Evolutionary conservation across 2,113 vertebrate species (phyloP), one percentile per base, ranked within the genome.

Genomic region (Caloenas nicobarica): DNA sequence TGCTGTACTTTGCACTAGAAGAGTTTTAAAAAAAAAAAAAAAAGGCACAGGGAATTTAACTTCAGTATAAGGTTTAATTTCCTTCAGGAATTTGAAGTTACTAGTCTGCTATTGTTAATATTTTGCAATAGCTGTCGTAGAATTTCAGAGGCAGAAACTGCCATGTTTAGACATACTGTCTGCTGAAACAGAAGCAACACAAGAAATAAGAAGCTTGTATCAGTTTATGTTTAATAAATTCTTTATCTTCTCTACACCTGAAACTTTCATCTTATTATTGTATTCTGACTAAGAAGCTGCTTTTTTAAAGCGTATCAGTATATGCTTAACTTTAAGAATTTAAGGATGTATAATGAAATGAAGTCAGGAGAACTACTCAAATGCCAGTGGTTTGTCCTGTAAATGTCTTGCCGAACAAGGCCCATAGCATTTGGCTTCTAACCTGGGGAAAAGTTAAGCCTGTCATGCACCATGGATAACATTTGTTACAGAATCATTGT

Each of bases 131-230:
- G 21, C 68, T 88, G 56, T 93, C 85, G 66, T 11, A 33, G 85
- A 82, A 19, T 80, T 89, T 95, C 79, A 90, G 70, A 88, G 34
- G 46, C 51, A 93, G 71, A 86, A 89, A 88, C 42, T 78, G 50
- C 58, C 60, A 44, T 29, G 26, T 86, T 94, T 91, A 88, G 81
- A 86, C 46, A 53, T 62, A 40, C 8, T 56, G 29, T 70, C 89
- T 88, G 7, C 44, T 66, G 34, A 76, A 86, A 46, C 31, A 76
- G 57, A 57, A 58, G 44, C 42, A 61, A 76, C 62, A 50, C 11
- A 91, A 91, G 34, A 33, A 62, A 76, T 40, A n/a, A 62, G 36
- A 86, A 78, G 11, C 12, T 17, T 36, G 22, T 23, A 70, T 70
- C 12, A 25, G 6, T 72, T 91, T 79, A 58, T 89, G 22, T 65